Evolutionary conservation across 1,140 invertebrate species (phyloP).

Genomic region (Drosophila pseudoananassae): DNA sequence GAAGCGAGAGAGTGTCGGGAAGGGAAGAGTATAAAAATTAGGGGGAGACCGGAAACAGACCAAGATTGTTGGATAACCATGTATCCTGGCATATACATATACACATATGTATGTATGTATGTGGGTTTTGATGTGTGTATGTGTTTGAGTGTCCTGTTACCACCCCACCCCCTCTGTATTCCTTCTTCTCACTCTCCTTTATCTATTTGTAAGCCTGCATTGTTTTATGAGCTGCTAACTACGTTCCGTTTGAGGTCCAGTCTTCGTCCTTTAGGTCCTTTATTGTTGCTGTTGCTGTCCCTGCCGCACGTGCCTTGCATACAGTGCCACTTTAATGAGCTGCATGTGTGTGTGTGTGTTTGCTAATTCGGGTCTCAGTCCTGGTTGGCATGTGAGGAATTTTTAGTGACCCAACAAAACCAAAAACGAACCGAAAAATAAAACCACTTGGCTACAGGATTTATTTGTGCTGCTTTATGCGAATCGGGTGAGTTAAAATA

Average conservation of each 20-base stretch:
- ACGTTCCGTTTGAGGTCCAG: slow-evolving; percentile 56
- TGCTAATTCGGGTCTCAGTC: slow-evolving; percentile 74
- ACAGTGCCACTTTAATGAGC: slow-evolving; percentile 75
- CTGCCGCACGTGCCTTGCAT: slow-evolving; percentile 71
- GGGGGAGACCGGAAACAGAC: slow-evolving; percentile 32
- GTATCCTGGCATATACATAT: slow-evolving; percentile 24
- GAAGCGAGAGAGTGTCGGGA: background rate
- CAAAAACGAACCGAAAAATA: slow-evolving; percentile 20
- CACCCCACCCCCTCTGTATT: background rate
- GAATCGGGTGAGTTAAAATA: slow-evolving; percentile 14
- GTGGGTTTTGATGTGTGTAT: background rate
- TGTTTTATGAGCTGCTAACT: slow-evolving; percentile 81
- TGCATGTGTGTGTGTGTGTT: slow-evolving; percentile 63
- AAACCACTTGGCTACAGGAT: slow-evolving; percentile 48
- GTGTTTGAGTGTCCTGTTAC: background rate
- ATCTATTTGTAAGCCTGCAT: slow-evolving; percentile 36
- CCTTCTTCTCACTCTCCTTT: background rate
- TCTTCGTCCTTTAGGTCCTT: slow-evolving; percentile 31
- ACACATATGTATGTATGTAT: background rate
- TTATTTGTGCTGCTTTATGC: slow-evolving; percentile 42
- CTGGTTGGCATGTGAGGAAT: slow-evolving; percentile 67
- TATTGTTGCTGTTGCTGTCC: slow-evolving; percentile 47
- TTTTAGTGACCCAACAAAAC: slow-evolving; percentile 54
- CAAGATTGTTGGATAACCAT: slow-evolving; percentile 58
- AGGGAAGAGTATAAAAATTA: slow-evolving; percentile 6